Evolutionary conservation across 2,888 invertebrate species (phyloP).

Genomic region (Onchidella celtica): DNA sequence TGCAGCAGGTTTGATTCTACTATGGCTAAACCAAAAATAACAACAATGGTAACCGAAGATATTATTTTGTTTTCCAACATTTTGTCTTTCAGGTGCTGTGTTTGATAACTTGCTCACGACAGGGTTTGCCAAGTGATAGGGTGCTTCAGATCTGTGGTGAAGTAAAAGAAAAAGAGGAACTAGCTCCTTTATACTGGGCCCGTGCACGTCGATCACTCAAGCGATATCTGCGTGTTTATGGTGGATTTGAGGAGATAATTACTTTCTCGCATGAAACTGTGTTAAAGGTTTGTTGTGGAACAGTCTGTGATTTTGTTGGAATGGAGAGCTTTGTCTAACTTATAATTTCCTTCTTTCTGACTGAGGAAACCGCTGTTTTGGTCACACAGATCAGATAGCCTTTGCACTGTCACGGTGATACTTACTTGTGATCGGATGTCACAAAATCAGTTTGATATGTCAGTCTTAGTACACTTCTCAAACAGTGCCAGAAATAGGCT

Average conservation of each 20-base stretch:
- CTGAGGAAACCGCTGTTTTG: too few relatives aligned
- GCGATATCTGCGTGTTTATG: slow-evolving; percentile 61
- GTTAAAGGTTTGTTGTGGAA: slow-evolving; percentile 55
- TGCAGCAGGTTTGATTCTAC: too few relatives aligned
- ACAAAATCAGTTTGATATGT: too few relatives aligned
- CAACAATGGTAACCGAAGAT: too few relatives aligned
- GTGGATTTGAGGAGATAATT: slow-evolving; percentile 57
- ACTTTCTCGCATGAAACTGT: slow-evolving; percentile 65
- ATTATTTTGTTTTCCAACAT: too few relatives aligned
- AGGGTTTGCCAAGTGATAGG: slow-evolving; percentile 64
- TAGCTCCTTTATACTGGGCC: slow-evolving; percentile 67
- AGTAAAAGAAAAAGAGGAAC: slow-evolving; percentile 57
- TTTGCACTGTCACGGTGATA: too few relatives aligned
- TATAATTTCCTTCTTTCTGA: too few relatives aligned
- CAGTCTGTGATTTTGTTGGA: neutral
- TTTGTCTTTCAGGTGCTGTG: slow-evolving; percentile 57
- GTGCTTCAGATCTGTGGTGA: slow-evolving; percentile 68
- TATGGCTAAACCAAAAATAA: too few relatives aligned
- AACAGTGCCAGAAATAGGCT: too few relatives aligned
- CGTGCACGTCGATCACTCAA: slow-evolving; percentile 65
- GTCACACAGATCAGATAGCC: too few relatives aligned
- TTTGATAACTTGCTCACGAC: slow-evolving; percentile 60
- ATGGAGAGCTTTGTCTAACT: neutral
- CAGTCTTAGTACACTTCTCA: too few relatives aligned
- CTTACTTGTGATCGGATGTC: too few relatives aligned